These are phyloP conservation scores for Brachyopa scutellaris DNA, from an alignment of 2,888 invertebrate genomes.

Conservation along the genomic window DNA sequence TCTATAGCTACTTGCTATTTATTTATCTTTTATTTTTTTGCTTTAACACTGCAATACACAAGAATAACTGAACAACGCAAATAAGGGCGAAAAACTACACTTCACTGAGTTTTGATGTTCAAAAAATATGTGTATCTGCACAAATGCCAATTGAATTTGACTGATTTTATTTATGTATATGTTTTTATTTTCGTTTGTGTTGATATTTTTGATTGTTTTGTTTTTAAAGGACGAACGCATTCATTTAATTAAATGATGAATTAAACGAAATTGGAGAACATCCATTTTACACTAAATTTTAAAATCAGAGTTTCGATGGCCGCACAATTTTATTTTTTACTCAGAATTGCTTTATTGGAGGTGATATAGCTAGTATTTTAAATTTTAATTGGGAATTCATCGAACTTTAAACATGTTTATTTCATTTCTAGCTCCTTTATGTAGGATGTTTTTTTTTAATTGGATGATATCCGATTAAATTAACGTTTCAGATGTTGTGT, in stretches of 20 bases:
- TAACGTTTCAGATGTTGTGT: too few relatives aligned
- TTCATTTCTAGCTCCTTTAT: too few relatives aligned
- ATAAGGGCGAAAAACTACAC: slow-evolving; percentile 19
- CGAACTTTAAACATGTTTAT: not conserved
- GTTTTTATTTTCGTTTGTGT: too few relatives aligned
- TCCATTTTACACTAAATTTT: not conserved
- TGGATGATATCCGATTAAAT: too few relatives aligned
- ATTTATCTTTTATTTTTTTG: slow-evolving; percentile 1
- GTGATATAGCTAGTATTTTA: not conserved
- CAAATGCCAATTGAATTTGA: slow-evolving; percentile 10
- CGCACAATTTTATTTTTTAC: not conserved
- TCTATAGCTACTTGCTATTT: not conserved
- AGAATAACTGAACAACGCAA: slow-evolving; percentile 14
- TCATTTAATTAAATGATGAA: slow-evolving; percentile 29
- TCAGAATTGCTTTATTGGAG: not conserved
- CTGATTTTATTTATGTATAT: too few relatives aligned
- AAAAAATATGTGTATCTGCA: slow-evolving; percentile 8
- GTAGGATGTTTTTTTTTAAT: too few relatives aligned
- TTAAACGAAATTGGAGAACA: too few relatives aligned
- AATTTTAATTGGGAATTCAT: not conserved
- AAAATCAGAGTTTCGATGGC: not conserved
- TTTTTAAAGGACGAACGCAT: too few relatives aligned
- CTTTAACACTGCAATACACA: not conserved
- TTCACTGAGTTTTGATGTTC: slow-evolving; percentile 18
- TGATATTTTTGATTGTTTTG: too few relatives aligned